Base-by-base conservation (phyloP, 37 sponge, comb jelly and placozoan genomes). In the Beroe ovata region DNA sequence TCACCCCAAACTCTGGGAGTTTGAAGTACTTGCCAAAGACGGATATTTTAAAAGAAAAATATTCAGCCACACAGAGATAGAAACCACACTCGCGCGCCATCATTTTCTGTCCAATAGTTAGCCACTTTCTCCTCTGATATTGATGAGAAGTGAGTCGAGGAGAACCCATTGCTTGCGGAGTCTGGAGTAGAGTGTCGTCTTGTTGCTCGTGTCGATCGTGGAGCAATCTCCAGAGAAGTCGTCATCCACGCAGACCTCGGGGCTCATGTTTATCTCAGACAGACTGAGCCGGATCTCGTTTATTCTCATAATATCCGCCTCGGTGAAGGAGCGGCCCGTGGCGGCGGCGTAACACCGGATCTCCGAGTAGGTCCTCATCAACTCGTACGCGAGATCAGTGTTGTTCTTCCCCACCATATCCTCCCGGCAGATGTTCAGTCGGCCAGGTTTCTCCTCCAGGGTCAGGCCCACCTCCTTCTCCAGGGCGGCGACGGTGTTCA, bases 221-320 rank as follows among this genome's bases (percentile, higher is more conserved):
- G 35, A 36, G 38, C 84, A 77, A 19, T 77, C 84, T 19, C 36
- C 33, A 42, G 33, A 21, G 54, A 77, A 77, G 54, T 77, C 33
- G 28, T 77, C 84, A 77, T 32, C 26, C 28, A 77, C 54, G 47
- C 84, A 77, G 11, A 77, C 84, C 33, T 77, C 33, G 0, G 84
- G 84, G 47, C 38, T 77, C 23, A 30, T 11, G 84, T 77, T 77
- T 20, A 77, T 77, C 47, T 77, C 84, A 30, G 84, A 32, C 28
- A 77, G 25, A 38, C 84, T 25, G 29, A 77, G 54, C 28, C 11
- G 36, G 11, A 77, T 77, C 36, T 39, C 84, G 54, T 77, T 77
- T 11, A 77, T 77, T 20, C 33, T 11, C 84, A 32, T 30, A 19
- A 77, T 77, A n/a, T 77, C 84, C 1, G 0, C 28, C 54, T 20